Evolutionary conservation across 2,888 invertebrate genomes (phyloP), one percentile per base, ranked within the genome.

Genomic region (Thymelicus lineola): DNA sequence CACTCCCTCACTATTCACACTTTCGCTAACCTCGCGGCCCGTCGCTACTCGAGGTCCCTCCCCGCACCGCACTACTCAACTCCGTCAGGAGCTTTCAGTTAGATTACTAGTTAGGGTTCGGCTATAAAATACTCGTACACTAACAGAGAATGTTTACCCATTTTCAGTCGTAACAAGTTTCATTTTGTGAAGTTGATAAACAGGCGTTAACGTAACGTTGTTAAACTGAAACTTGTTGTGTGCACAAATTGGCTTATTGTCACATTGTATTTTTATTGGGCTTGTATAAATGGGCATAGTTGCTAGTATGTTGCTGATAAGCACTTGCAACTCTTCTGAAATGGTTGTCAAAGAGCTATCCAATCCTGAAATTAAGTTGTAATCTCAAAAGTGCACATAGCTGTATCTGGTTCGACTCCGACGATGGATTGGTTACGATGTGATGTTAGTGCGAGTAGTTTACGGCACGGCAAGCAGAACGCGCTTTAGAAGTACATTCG

Each of bases 21-120:
- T 87, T 81, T 86, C 84, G 89, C 89, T 88, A 88, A 87, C 83
- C 84, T 79, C 81, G 87, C 87, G 86, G 81, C 85, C 86, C 85
- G 80, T 80, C 79, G 79, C 82, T 82, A 83, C 86, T 86, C 87
- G 86, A 82, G 82, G 83, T 89, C 82, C 74, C 86, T 86, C 85
- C 79, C 87, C 84, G 89, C 89, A 87, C 86, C 82, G 81, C 76
- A 71, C 53, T 76, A 72, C 75, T 77, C 78, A 76, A 72, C 75
- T 77, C 78, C 78, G 79, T 78, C 73, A 75, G 77, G 80, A 82
- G 80, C 78, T 81, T 80, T 75, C 75, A 77, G 76, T 75, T 74
- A 75, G 73, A 76, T 67, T 74, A 68, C 62, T 68, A 68, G 46
- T 62, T 68, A 50, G 68, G 62, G 62, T 72, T 71, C 72, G 76